Percentiles rank a stretch among this genome's conserved stretches.
Conservation (phyloP, 2,113 vertebrate species). For the Propithecus coquereli region DNA sequence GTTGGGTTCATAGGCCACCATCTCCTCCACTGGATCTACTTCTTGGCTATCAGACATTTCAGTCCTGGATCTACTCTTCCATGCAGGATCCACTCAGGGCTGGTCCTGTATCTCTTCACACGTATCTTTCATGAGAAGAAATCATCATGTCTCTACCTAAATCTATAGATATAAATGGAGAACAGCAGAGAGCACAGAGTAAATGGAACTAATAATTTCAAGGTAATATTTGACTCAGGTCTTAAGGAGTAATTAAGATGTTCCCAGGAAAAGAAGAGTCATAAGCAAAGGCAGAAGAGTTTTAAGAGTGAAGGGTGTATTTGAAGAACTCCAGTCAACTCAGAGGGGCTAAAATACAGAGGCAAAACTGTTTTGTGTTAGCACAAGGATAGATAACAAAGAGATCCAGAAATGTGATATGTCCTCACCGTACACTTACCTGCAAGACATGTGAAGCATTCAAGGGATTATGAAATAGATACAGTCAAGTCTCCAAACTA, state of each 20-base stretch:
- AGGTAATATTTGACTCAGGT: not conserved
- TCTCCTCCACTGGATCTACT: not conserved
- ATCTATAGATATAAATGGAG: not conserved
- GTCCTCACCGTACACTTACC: not conserved
- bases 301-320: not conserved
- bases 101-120: not conserved
- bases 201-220: not conserved
- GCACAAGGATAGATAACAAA: not conserved
- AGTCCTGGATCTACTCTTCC: not conserved
- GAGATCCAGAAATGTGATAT: not conserved
- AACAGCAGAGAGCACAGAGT: not conserved
- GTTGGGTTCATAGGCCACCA: not conserved
- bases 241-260: not conserved
- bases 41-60: not conserved
- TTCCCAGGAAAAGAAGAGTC: not conserved
- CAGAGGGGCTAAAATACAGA: not conserved
- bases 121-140: not conserved
- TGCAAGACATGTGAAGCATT: not conserved
- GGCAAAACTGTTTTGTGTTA: not conserved
- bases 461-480: not conserved
- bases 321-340: not conserved
- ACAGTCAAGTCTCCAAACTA: not conserved
- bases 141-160: not conserved
- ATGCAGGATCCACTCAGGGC: not conserved
- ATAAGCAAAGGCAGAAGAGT: not conserved